A percentile compares a stretch with the other conserved stretches of the same genome.
Conservation (phyloP, 2,888 invertebrate genomes). For the Esperia sulphurella region DNA sequence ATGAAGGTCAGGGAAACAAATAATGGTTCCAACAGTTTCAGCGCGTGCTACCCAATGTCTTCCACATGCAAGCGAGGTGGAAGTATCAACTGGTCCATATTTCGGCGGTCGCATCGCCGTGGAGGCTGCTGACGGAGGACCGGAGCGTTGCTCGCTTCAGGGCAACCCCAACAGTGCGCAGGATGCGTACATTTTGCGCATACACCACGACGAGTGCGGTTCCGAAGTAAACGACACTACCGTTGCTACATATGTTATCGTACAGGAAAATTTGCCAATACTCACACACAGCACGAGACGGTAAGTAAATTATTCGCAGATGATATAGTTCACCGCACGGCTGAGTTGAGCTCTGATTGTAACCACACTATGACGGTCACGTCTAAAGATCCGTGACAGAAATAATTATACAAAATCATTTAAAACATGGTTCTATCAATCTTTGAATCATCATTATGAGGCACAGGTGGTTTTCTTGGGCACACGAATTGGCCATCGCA, state of each 20-base stretch:
- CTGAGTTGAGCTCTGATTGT: too few relatives aligned
- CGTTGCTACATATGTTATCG: conserved; percentile 89
- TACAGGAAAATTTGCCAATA: conserved; percentile 90
- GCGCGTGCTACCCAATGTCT: conserved; percentile 89
- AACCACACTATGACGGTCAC: too few relatives aligned
- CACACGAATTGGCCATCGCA: too few relatives aligned
- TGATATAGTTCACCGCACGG: too few relatives aligned
- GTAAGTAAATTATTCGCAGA: conserved; percentile 41
- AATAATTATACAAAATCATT: too few relatives aligned
- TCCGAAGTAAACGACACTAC: conserved; percentile 88
- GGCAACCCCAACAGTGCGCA: conserved; percentile 86
- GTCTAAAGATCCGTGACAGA: too few relatives aligned
- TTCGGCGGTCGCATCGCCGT: conserved; percentile 89
- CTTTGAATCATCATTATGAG: too few relatives aligned
- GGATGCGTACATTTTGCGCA: conserved; percentile 86
- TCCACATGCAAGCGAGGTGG: conserved; percentile 89
- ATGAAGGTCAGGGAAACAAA: not conserved
- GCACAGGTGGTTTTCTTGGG: too few relatives aligned
- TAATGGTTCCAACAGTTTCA: conserved; percentile 78
- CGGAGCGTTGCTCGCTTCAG: conserved; percentile 84
- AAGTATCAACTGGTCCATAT: conserved; percentile 89
- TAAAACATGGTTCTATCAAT: too few relatives aligned
- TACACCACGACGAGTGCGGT: conserved; percentile 86
- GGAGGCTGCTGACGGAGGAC: conserved; percentile 84
- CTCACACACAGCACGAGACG: conserved; percentile 88